Percentiles rank a stretch among this genome's conserved stretches.
Conservation (phyloP, 2,888 invertebrate species). For the Dynastes grantii region DNA sequence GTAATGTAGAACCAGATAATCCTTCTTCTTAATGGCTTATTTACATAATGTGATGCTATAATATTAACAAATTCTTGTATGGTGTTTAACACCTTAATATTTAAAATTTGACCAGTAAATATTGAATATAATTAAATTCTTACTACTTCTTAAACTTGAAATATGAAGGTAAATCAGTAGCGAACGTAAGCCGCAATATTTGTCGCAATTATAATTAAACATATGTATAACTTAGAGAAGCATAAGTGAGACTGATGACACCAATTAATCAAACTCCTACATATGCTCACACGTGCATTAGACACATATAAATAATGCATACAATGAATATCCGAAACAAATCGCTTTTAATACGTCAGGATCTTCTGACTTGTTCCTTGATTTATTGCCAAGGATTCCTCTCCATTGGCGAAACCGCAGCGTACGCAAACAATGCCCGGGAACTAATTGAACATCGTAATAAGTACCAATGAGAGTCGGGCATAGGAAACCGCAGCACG, state of each 20-base stretch:
- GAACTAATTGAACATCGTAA: constrained; percentile 67
- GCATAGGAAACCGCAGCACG: constrained; percentile 61
- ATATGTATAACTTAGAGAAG: neutral
- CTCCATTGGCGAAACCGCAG: constrained; percentile 45
- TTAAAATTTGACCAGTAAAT: too few relatives aligned
- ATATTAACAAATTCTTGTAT: too few relatives aligned
- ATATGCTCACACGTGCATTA: neutral
- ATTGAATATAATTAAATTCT: too few relatives aligned
- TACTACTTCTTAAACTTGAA: neutral
- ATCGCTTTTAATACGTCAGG: constrained; percentile 28
- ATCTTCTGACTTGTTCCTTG: constrained; percentile 20
- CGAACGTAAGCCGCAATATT: neutral
- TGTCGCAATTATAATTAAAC: constrained; percentile 16
- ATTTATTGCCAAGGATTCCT: constrained; percentile 37
- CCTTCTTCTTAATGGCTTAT: too few relatives aligned
- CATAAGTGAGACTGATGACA: constrained; percentile 26
- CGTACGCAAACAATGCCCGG: constrained; percentile 53
- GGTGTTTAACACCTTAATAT: too few relatives aligned
- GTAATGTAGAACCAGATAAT: too few relatives aligned
- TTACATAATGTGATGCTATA: too few relatives aligned
- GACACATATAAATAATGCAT: neutral
- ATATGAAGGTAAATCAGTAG: neutral
- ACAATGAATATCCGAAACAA: constrained; percentile 25
- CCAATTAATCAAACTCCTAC: constrained; percentile 38
- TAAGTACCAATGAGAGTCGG: constrained; percentile 38